Evolutionary conservation across 23 tunicate genomes (phyloP), one percentile per base, ranked within the genome.

Genomic region (Styela plicata): DNA sequence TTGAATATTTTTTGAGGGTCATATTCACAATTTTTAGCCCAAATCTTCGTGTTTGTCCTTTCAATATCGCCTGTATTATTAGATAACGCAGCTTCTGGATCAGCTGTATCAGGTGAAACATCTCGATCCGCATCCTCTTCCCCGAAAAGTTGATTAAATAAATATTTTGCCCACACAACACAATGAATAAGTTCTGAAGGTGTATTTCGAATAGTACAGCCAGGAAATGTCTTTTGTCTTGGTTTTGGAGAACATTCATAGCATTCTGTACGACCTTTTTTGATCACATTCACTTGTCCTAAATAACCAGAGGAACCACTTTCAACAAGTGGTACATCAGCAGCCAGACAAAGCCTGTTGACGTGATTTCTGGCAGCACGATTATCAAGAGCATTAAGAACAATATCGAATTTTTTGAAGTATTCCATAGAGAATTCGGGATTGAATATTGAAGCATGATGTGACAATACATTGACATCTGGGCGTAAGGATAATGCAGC

Each of bases 111-210:
- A 75, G 98, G 98, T 57, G 98, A 89, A 33, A 94, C 98, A 83
- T 94, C 98, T 63, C 89, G 91, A 61, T 94, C 98, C 37, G 91
- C 98, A 86, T 94, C 98, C 33, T 89, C 95, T 73, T 94, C 98
- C 20, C 98, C 98, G 64, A 94, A 94, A 22, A 94, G 75, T 85
- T 94, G 98, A 73, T 89, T 94, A 69, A 94, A 94, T 62, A 94
- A 66, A 83, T 85, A 94, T 74, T 94, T 94, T 22, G 98, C 98
- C 98, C 98, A 94, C 23, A 94, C 95, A 18, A 94, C 86, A 63
- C 98, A 94, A 66, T 94, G 98, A 66, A 94, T 94, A 24, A 86
- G 83, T 52, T 94, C 95, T 21, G 98, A 89, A n/a, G 98, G 98
- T 20, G 98, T 94, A 78, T 94, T 94, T 69, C 98, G 84, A 23